Base-by-base conservation (phyloP, 2,113 vertebrate species). In the Dunckerocampus dactyliophorus region DNA sequence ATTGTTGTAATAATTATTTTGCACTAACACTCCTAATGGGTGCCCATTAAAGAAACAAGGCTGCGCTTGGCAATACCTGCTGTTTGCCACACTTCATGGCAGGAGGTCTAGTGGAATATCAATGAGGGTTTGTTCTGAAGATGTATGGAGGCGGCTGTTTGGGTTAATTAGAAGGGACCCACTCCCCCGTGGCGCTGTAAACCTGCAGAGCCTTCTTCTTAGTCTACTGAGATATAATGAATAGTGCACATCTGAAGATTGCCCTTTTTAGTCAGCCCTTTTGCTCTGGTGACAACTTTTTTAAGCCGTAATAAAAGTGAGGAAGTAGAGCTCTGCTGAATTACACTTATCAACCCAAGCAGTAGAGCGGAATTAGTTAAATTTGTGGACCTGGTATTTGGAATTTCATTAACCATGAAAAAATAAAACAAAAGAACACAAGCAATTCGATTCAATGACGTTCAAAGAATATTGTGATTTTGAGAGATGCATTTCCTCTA, bases 91-190 rank as follows among this genome's bases (percentile, higher is more conserved):
- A 34, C 54, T 62, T 77, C 59, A 69, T 75, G 48, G 73, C 46
- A 7, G 52, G 61, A 65, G 67, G 66, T 34, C 43, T 49, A 49
- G 49, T 66, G 79, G 74, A 82, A 85, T 81, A 77, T 68, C 55
- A 80, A 87, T 81, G 65, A 82, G 65, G 47, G 60, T 72, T 76
- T 69, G 47, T 52, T 70, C 69, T 51, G 19, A 49, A 57, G 60
- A 70, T 59, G 67, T 71, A 77, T 68, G 64, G 65, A 70, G 51
- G 45, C 7, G 22, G 64, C 72, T 82, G 67, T 76, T 74, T 72
- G 76, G 78, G 81, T 74, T 83, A 83, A 84, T 86, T 85, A 78
- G 71, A 34, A 42, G 42, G 64, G 82, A 61, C 56, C 50, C 69
- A 62, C 53, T 52, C 73, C 74, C 74, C 81, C 34, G 58, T 69